Evolutionary conservation across 2,888 invertebrate species (phyloP).

Genomic region (Trissolcus brochymenae): DNA sequence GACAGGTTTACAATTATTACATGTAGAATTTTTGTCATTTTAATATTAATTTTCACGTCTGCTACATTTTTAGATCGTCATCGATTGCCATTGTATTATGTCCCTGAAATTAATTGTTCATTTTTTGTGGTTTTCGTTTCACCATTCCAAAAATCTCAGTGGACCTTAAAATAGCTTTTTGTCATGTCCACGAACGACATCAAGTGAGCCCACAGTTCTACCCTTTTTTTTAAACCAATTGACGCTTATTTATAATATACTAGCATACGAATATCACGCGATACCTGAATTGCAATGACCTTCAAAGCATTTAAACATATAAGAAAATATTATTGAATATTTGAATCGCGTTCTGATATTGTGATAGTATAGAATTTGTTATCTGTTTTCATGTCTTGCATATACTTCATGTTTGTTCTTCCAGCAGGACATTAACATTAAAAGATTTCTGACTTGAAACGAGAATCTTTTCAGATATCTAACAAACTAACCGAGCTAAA

Average conservation of each 20-base stretch:
- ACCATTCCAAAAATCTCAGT: slow-evolving; percentile 54
- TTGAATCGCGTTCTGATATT: too few relatives aligned
- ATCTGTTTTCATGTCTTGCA: too few relatives aligned
- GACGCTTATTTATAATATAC: slow-evolving; percentile 35
- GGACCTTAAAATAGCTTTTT: slow-evolving; percentile 64
- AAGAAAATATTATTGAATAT: neutral
- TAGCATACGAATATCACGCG: slow-evolving; percentile 37
- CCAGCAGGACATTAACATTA: too few relatives aligned
- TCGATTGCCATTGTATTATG: slow-evolving; percentile 36
- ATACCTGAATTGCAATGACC: slow-evolving; percentile 25
- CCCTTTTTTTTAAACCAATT: slow-evolving; percentile 31
- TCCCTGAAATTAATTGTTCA: slow-evolving; percentile 32
- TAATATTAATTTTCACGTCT: too few relatives aligned
- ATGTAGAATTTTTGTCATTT: too few relatives aligned
- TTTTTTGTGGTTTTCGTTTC: slow-evolving; percentile 40
- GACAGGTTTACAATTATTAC: too few relatives aligned
- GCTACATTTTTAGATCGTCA: slow-evolving; percentile 1
- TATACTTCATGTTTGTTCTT: too few relatives aligned
- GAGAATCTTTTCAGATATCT: too few relatives aligned
- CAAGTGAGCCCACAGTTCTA: slow-evolving; percentile 58
- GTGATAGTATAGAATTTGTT: too few relatives aligned
- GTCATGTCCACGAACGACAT: slow-evolving; percentile 60
- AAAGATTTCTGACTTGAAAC: too few relatives aligned
- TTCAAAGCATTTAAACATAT: slow-evolving; percentile 16
- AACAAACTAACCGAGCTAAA: too few relatives aligned